These are phyloP conservation scores for Lissonota sp. DNA, from an alignment of 2,888 invertebrate genomes.

Conservation along the genomic window DNA sequence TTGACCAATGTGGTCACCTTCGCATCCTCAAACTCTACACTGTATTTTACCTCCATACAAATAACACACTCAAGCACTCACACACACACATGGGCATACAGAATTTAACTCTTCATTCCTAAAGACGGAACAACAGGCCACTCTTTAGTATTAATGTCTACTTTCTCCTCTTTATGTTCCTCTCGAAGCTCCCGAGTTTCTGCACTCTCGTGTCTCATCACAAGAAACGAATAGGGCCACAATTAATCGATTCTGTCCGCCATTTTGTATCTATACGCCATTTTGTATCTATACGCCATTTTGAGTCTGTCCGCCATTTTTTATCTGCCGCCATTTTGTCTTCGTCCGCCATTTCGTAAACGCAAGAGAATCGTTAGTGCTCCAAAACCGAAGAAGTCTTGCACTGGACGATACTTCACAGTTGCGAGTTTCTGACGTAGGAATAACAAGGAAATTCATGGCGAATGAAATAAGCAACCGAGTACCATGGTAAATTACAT, in stretches of 20 bases:
- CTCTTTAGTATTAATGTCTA: conserved; percentile 69
- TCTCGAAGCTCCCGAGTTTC: conserved; percentile 55
- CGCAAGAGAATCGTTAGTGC: not conserved
- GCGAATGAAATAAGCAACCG: conserved; percentile 6
- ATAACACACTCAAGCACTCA: conserved; percentile 27
- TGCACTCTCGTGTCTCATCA: conserved; percentile 29
- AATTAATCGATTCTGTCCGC: not conserved
- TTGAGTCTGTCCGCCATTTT: not conserved
- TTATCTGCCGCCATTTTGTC: not conserved
- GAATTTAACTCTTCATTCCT: conserved; percentile 33
- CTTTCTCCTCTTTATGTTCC: conserved; percentile 72
- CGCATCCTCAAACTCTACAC: conserved; percentile 48
- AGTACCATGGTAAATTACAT: conserved; percentile 57
- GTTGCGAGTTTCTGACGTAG: conserved; percentile 45
- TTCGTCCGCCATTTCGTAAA: not conserved
- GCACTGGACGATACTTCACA: not conserved
- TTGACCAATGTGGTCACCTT: conserved; percentile 72
- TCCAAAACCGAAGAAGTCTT: no score
- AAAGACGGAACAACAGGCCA: conserved; percentile 37
- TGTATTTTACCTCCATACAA: conserved; percentile 54
- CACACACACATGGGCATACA: not conserved
- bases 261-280: not conserved
- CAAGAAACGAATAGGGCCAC: conserved; percentile 9
- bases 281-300: not conserved
- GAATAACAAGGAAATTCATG: conserved; percentile 41